phyloP scores from a whole-genome alignment of 2,113 vertebrate genomes.

The Rostratula benghalensis region DNA sequence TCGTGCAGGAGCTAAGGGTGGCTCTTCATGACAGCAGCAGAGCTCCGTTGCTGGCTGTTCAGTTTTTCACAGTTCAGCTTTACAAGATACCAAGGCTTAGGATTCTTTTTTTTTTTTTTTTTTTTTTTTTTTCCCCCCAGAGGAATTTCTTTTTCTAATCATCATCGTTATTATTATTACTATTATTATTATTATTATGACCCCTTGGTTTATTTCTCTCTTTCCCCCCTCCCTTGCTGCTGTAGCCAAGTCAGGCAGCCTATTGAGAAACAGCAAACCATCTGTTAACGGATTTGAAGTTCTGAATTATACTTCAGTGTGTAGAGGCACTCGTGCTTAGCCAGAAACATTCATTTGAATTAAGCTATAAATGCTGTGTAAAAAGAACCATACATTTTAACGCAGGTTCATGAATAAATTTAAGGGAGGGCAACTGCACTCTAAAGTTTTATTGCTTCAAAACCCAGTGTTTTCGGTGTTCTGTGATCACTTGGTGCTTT shows the following conservation, averaged over 20 bases:
- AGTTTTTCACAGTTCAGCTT: slow-evolving; percentile 62
- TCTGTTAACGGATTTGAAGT: slow-evolving; percentile 93
- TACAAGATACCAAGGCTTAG: slow-evolving; percentile 59
- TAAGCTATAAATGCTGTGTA: slow-evolving; percentile 82
- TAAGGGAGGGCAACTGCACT: slow-evolving; percentile 80
- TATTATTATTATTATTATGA: slow-evolving; percentile 48
- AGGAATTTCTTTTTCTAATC: not conserved
- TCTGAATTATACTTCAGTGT: slow-evolving; percentile 91
- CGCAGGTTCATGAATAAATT: slow-evolving; percentile 83
- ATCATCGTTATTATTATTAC: slow-evolving; percentile 40
- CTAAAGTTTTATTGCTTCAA: slow-evolving; percentile 81
- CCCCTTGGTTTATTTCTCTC: slow-evolving; percentile 40
- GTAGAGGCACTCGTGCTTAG: slow-evolving; percentile 91
- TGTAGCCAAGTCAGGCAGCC: slow-evolving; percentile 83
- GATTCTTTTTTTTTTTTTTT: too few species aligned
- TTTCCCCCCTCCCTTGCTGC: slow-evolving; percentile 50
- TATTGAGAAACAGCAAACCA: slow-evolving; percentile 93
- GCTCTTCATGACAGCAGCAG: not conserved
- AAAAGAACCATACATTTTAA: slow-evolving; percentile 81
- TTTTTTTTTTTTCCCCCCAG: not conserved
- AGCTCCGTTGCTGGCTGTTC: slow-evolving; percentile 29
- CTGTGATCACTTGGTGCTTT: slow-evolving; percentile 78
- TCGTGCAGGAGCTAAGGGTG: not conserved
- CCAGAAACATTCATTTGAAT: slow-evolving; percentile 90
- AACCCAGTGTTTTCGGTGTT: slow-evolving; percentile 78